Conservation (phyloP, 2,888 invertebrate species). For the Meghimatium bilineatum region DNA sequence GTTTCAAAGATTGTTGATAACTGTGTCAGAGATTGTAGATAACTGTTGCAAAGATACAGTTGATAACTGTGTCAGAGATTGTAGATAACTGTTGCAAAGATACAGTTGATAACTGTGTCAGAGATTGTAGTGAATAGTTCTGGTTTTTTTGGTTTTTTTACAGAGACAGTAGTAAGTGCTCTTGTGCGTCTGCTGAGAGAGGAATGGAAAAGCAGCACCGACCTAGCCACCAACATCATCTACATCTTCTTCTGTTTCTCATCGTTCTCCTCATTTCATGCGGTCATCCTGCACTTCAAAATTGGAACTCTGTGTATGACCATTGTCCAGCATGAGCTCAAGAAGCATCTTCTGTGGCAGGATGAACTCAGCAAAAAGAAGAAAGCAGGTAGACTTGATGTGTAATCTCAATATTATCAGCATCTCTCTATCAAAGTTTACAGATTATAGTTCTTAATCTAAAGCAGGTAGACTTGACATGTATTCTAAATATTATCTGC, state of each 20-base stretch:
- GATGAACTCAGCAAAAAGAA: constrained; percentile 77
- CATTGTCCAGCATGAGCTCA: constrained; percentile 94
- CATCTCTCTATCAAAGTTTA: neutral
- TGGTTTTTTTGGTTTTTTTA: constrained; percentile 35
- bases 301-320: constrained; percentile 96
- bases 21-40: too few species aligned
- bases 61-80: too few species aligned
- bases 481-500: too few species aligned
- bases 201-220: constrained; percentile 96
- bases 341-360: constrained; percentile 93
- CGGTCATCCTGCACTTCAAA: constrained; percentile 95
- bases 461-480: constrained; percentile 65
- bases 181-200: constrained; percentile 95
- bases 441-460: too few species aligned
- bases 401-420: neutral
- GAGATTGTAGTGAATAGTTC: too few species aligned
- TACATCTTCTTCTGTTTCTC: constrained; percentile 98
- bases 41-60: too few species aligned
- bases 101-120: too few species aligned
- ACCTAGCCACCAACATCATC: constrained; percentile 96
- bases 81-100: too few species aligned
- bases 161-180: constrained; percentile 93
- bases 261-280: constrained; percentile 95
- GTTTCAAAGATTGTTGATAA: too few species aligned
- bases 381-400: constrained; percentile 60